Percentiles rank a stretch among this genome's conserved stretches.
These are phyloP conservation scores for Brachyhypopomus occidentalis DNA, from an alignment of 2,113 vertebrate species.

Conservation along the genomic window DNA sequence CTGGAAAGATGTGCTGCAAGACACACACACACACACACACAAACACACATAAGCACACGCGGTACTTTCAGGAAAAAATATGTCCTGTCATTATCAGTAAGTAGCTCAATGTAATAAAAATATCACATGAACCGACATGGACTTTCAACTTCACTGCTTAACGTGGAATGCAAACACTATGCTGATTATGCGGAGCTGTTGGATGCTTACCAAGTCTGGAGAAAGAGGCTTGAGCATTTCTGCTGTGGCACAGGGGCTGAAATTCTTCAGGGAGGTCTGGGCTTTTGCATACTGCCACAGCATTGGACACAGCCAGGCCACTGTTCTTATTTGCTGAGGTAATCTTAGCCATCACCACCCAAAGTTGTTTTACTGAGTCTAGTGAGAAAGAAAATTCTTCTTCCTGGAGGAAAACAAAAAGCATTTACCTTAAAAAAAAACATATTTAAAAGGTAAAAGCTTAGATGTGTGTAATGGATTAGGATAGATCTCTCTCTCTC, in stretches of 20 bases:
- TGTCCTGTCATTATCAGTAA: not conserved
- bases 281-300: constrained; percentile 32
- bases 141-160: not conserved
- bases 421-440: not conserved
- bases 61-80: not conserved
- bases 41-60: not conserved
- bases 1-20: constrained; percentile 12
- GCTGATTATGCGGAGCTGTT: not conserved
- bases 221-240: constrained; percentile 29
- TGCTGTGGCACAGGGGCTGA: constrained; percentile 42
- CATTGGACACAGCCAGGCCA: not conserved
- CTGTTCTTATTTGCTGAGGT: not conserved
- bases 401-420: constrained; percentile 35
- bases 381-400: constrained; percentile 47
- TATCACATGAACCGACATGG: not conserved
- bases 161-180: not conserved
- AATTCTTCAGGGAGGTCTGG: constrained; percentile 43
- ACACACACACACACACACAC: not conserved
- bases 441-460: too few relatives aligned
- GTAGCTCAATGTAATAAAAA: not conserved
- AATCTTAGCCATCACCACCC: constrained; percentile 13
- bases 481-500: too few relatives aligned
- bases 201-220: constrained; percentile 48
- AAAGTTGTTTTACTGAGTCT: constrained; percentile 46
- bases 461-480: too few relatives aligned